Evolutionary conservation across 2,888 invertebrate genomes (phyloP).

Genomic region (Leptopterna dolabrata): DNA sequence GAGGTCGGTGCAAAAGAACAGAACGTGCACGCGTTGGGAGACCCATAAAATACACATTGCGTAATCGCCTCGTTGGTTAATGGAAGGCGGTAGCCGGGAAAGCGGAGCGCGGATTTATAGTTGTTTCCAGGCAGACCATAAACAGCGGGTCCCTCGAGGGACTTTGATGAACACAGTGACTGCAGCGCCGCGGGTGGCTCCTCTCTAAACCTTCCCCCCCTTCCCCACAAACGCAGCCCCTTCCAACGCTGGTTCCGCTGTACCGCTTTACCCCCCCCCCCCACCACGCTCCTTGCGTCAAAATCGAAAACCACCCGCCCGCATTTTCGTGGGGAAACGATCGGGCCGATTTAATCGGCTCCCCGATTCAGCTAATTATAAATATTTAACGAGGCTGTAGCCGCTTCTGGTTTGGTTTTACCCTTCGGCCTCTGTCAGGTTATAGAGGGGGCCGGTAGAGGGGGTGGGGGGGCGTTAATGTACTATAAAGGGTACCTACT

Average conservation of each 20-base stretch:
- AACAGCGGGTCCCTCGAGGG: slow-evolving; percentile 13
- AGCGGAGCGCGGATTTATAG: slow-evolving; percentile 13
- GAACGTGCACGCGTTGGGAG: not conserved
- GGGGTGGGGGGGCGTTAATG: not conserved
- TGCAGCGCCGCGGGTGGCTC: not conserved
- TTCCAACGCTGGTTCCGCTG: not conserved
- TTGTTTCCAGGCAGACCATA: slow-evolving; percentile 18
- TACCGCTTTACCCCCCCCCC: not conserved
- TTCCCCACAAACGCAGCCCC: not conserved
- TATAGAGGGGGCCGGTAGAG: no score
- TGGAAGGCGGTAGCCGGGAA: not conserved
- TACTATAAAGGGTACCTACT: not conserved
- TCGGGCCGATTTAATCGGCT: not conserved
- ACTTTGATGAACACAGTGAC: slow-evolving; percentile 5
- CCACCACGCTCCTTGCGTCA: not conserved
- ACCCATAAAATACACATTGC: not conserved
- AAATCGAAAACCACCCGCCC: not conserved
- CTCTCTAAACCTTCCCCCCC: not conserved
- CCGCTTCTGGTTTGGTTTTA: not conserved
- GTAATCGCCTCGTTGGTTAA: slow-evolving; percentile 12
- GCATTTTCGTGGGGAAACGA: not conserved
- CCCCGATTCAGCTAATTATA: slow-evolving; percentile 9
- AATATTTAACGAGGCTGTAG: not conserved
- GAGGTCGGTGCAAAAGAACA: not conserved
- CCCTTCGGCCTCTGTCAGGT: not conserved